Evolutionary conservation across 1,140 invertebrate species (phyloP), one percentile per base, ranked within the genome.

Genomic region (Bactericera cockerelli): DNA sequence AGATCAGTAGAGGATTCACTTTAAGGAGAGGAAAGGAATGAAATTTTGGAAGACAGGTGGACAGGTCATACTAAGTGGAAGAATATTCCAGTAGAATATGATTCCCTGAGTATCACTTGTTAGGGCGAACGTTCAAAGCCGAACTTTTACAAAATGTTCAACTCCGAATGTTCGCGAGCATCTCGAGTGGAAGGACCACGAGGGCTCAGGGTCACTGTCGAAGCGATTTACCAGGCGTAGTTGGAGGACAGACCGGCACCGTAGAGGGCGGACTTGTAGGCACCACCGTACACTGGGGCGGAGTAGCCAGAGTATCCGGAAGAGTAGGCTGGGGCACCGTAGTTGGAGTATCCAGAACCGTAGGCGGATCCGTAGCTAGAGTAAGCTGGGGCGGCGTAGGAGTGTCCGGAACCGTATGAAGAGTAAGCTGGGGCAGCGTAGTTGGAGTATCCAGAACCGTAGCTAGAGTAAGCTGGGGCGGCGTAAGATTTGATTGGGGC

Each of bases 361-460:
- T 49, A 22, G 22, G n/a, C 22, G 22, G 42, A 49, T 10, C 42
- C 22, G 42, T 49, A 22, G 22, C 4, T n/a, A n/a, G 42, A 49
- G 22, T 49, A 49, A 8, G 42, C 42, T 49, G 42, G 42, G 22
- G 42, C 42, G 19, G 42, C 42, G 42, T 49, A 49, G 42, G 8
- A 10, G 19, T 6, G 19, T 4, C 8, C 3, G 19, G 42, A 6
- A 10, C 8, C 8, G 22, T 16, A 16, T 4, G 42, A 16, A 22
- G n/a, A 49, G 42, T 22, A 19, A 16, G 42, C 42, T 49, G 42
- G 42, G n/a, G 42, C 42, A 49, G n/a, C 42, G 22, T 49, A 49
- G n/a, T n/a, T n/a, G n/a, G n/a, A n/a, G 22, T 49, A 49, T 4
- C 8, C 42, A 10, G 42, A 16, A n/a, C 8, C 42, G 19, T 6